Evolutionary conservation across 2,113 vertebrate species (phyloP).

Genomic region (Apus apus): DNA sequence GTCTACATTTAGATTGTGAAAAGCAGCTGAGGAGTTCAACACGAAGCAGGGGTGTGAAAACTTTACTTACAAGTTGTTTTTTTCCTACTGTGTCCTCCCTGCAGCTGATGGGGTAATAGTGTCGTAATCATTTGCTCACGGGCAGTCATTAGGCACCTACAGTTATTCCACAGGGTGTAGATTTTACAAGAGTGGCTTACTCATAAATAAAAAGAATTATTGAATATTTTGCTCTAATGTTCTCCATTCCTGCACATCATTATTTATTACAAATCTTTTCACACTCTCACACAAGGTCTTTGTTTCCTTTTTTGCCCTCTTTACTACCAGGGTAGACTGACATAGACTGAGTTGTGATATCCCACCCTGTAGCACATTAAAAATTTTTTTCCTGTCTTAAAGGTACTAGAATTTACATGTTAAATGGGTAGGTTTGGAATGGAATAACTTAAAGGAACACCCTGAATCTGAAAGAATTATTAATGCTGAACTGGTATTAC

Average conservation of each 20-base stretch:
- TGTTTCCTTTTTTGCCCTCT: background rate
- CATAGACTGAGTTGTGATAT: background rate
- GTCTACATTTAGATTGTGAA: slow-evolving; percentile 23
- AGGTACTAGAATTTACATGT: background rate
- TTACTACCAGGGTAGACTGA: background rate
- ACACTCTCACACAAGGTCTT: background rate
- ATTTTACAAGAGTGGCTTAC: slow-evolving; percentile 61
- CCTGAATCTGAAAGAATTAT: background rate
- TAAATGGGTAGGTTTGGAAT: background rate
- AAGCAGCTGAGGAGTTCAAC: slow-evolving; percentile 35
- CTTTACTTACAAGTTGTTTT: slow-evolving; percentile 72
- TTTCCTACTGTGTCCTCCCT: slow-evolving; percentile 41
- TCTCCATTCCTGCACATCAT: background rate
- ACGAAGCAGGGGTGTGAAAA: slow-evolving; percentile 55
- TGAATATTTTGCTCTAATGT: background rate
- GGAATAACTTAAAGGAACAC: background rate
- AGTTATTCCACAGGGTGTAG: slow-evolving; percentile 65
- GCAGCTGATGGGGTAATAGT: slow-evolving; percentile 49
- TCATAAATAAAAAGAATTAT: slow-evolving; percentile 70
- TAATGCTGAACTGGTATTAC: background rate
- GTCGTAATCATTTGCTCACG: slow-evolving; percentile 69
- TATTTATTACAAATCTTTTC: slow-evolving; percentile 4
- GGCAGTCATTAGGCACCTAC: slow-evolving; percentile 74
- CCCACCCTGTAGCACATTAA: background rate
- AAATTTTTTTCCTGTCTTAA: background rate